Base-by-base conservation (phyloP, 1,140 invertebrate species). In the Melipona quadrifasciata region DNA sequence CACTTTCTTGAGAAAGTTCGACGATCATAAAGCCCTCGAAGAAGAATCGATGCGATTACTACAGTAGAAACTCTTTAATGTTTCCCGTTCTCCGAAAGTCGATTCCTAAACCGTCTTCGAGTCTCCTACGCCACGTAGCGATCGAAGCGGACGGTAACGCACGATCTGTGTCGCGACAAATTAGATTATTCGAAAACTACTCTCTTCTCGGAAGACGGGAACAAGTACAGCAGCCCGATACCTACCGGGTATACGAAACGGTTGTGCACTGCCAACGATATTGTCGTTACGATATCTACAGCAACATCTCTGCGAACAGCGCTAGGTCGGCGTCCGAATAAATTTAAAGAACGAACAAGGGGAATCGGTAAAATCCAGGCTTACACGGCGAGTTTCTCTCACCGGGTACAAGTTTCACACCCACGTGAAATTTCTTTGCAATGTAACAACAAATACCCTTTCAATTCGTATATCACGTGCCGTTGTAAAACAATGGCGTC, bases 201-300 rank as follows among this genome's bases (percentile, higher is more conserved):
- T 61, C 39, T 76, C 58, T 21, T 34, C 57, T 76, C 24, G 24
- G 10, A 76, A 76, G 57, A 47, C 16, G 24, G 34, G 24, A 27
- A 76, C 34, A 76, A 76, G 11, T 75, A 61, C 34, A 61, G 19
- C 57, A 47, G 34, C 39, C 39, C 17, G 47, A 5, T 24, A n/a
- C n/a, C 16, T 47, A 6, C 11, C 17, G 3, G 31, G 31, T 31
- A n/a, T 14, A 39, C 16, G 24, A 47, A 76, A 76, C n/a, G 17
- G 17, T 47, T 61, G 34, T 31, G 31, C 31, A 24, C 55, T 17
- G 2, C 27, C 19, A 39, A 39, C 55, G 17, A 34, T 47, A 76
- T 61, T 39, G 57, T 67, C 57, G 31, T 61, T 76, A 61, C 74
- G 34, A 76, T 76, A 47, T 76, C 57, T n/a, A 17, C 27, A 76